Base-by-base conservation (phyloP, 2,888 invertebrate species). In the Idaea aversata region DNA sequence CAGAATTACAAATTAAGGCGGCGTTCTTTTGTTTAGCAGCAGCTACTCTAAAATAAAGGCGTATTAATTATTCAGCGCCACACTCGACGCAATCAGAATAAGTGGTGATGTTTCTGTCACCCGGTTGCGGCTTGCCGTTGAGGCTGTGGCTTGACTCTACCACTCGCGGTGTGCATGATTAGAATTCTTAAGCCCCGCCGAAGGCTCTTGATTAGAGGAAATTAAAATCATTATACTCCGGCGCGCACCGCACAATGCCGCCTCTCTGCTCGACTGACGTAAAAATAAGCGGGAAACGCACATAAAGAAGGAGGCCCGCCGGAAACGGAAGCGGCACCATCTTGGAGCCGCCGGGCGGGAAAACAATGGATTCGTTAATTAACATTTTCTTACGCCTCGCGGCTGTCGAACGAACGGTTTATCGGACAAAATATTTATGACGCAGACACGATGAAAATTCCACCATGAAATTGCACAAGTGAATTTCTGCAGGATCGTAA, bases 281-380 rank as follows among this genome's bases (percentile, higher is more conserved):
- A 93, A 93, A 93, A 93, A 91, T 90, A 86, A 87, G 81, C 81
- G 90, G 88, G 91, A 90, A 90, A 87, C 89, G 89, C 87, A 90
- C 91, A 91, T 91, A 92, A 92, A 92, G 93, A 92, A 89, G 85
- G 83, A 87, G 88, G 86, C 88, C 77, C 87, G 86, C 83, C 91
- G 92, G 92, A 91, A 90, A 87, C 92, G 93, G 93, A 93, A 91
- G 90, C 91, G 91, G 90, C 92, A 93, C 93, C 93, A 91, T 92
- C 93, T 93, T 93, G 93, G 91, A 88, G 91, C 93, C 93, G 93
- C 91, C 93, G 93, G 93, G 93, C 93, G 93, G 91, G 90, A 93
- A 94, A 95, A 95, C 95, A 95, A 95, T 95, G 94, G 95, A 93
- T 94, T 94, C 94, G 95, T 95, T 95, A 95, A 95, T 95, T 95